Conservation (phyloP, 2,113 vertebrate genomes). For the Odocoileus hemionus region DNA sequence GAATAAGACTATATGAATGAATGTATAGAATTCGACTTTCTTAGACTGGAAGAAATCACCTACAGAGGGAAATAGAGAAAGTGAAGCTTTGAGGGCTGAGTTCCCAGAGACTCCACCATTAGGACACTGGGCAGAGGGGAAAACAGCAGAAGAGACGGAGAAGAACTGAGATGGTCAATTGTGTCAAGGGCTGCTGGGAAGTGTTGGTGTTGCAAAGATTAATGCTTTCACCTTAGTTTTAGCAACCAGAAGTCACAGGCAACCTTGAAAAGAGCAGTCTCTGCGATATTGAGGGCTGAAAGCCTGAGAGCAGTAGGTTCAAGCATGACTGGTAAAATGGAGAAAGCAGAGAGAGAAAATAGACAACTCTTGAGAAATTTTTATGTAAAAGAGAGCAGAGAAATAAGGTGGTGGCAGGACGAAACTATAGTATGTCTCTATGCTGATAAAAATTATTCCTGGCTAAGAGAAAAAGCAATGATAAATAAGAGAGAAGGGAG, state of each 20-base stretch:
- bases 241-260: neutral
- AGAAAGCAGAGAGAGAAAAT: neutral
- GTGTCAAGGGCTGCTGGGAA: neutral
- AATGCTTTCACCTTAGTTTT: neutral
- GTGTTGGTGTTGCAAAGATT: neutral
- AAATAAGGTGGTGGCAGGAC: neutral
- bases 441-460: neutral
- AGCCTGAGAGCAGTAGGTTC: neutral
- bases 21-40: neutral
- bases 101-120: neutral
- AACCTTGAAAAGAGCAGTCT: neutral
- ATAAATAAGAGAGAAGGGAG: neutral
- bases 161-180: neutral
- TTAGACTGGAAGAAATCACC: neutral
- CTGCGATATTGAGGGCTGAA: neutral
- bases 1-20: neutral
- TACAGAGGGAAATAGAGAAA: neutral
- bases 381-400: neutral
- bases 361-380: neutral
- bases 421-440: neutral
- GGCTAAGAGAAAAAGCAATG: neutral
- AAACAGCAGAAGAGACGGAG: neutral
- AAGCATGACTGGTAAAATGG: neutral
- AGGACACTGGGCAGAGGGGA: neutral
- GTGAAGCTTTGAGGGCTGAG: neutral